These are phyloP conservation scores for Cotesia typhae DNA, from an alignment of 1,140 invertebrate species.

Conservation along the genomic window DNA sequence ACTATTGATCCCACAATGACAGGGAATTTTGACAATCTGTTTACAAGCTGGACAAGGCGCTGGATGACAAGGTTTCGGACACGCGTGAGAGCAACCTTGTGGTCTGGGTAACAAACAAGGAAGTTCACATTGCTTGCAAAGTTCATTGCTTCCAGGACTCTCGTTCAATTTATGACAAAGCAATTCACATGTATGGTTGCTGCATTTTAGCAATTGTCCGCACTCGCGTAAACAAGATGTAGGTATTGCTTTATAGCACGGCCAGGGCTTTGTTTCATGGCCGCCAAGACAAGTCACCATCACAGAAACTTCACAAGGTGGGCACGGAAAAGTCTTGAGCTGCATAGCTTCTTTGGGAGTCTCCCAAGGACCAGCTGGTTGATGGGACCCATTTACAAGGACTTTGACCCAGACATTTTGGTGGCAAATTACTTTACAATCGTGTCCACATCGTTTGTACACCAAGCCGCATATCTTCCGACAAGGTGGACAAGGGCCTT, in stretches of 20 bases:
- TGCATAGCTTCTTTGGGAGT: slow-evolving; percentile 72
- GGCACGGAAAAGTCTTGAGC: slow-evolving; percentile 74
- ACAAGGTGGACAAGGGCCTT: slow-evolving; percentile 87
- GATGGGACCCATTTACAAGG: slow-evolving; percentile 64
- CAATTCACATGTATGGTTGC: slow-evolving; percentile 80
- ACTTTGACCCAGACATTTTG: slow-evolving; percentile 77
- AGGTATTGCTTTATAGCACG: slow-evolving; percentile 77
- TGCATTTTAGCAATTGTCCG: slow-evolving; percentile 74
- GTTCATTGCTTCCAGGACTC: slow-evolving; percentile 58
- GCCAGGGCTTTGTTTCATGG: slow-evolving; percentile 80
- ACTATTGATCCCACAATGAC: slow-evolving; percentile 82
- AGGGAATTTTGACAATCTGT: slow-evolving; percentile 75
- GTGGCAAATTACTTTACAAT: slow-evolving; percentile 82
- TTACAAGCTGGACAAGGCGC: slow-evolving; percentile 75
- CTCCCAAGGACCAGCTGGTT: slow-evolving; percentile 82
- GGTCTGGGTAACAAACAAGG: slow-evolving; percentile 76
- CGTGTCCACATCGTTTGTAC: slow-evolving; percentile 76
- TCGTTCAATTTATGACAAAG: slow-evolving; percentile 74
- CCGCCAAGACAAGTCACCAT: slow-evolving; percentile 81
- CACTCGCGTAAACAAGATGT: slow-evolving; percentile 80
- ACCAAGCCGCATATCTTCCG: slow-evolving; percentile 75
- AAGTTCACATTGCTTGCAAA: slow-evolving; percentile 78
- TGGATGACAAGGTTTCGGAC: slow-evolving; percentile 80
- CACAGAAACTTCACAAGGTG: slow-evolving; percentile 76
- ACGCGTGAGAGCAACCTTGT: slow-evolving; percentile 81